Percentiles rank a stretch among this genome's conserved stretches.
Evolutionary conservation across 1,140 invertebrate genomes (phyloP).

Genomic region (Plodia interpunctella): DNA sequence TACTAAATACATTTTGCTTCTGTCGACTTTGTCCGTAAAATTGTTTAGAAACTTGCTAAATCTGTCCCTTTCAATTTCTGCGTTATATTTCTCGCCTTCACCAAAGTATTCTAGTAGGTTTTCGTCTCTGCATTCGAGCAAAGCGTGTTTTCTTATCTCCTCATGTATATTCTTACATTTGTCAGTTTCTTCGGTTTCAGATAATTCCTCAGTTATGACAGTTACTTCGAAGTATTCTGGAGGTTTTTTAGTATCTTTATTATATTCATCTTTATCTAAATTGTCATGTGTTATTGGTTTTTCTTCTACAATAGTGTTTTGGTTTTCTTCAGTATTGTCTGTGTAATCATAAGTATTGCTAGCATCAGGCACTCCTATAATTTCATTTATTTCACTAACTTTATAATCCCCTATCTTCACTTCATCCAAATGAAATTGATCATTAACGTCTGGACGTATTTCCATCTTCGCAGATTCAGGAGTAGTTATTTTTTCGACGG

Average conservation of each 20-base stretch:
- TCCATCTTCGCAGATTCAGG: slow-evolving; percentile 8
- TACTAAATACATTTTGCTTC: slow-evolving; percentile 49
- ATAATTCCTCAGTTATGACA: slow-evolving; percentile 46
- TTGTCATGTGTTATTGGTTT: slow-evolving; percentile 11
- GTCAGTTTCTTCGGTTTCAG: slow-evolving; percentile 39
- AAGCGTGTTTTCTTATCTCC: background rate
- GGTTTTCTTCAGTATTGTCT: background rate
- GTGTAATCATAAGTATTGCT: background rate
- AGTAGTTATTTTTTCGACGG: slow-evolving; percentile 16
- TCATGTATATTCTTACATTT: slow-evolving; percentile 13
- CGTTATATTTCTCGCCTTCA: slow-evolving; percentile 52
- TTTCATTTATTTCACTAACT: slow-evolving; percentile 5
- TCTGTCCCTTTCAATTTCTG: slow-evolving; percentile 48
- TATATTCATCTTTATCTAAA: slow-evolving; percentile 13
- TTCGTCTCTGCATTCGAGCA: slow-evolving; percentile 18
- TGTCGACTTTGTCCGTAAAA: slow-evolving; percentile 26
- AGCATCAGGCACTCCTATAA: background rate
- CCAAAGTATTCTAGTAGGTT: slow-evolving; percentile 43
- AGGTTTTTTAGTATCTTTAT: slow-evolving; percentile 19
- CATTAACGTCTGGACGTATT: background rate
- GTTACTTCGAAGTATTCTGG: slow-evolving; percentile 44
- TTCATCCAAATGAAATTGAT: background rate
- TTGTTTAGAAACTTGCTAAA: slow-evolving; percentile 46
- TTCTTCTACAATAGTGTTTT: slow-evolving; percentile 4
- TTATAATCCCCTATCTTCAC: background rate